Conservation (phyloP, 2,797 vertebrate genomes). For the Rhabdophis nuchalis region DNA sequence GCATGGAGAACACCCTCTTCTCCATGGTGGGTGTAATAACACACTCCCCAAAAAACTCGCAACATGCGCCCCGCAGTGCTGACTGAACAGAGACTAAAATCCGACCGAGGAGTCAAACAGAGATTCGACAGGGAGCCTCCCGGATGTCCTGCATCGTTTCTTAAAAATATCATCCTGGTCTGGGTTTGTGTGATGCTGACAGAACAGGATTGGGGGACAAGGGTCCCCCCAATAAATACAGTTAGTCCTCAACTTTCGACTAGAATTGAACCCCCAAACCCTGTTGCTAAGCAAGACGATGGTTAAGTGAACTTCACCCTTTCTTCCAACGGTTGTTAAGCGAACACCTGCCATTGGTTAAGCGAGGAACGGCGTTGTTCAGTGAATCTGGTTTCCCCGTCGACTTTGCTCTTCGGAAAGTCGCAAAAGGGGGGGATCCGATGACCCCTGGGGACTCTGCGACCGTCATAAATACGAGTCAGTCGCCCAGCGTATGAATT, state of each 20-base stretch:
- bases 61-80: too few relatives aligned
- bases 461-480: not conserved
- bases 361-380: too few relatives aligned
- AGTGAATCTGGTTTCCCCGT: too few relatives aligned
- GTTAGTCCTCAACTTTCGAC: too few relatives aligned
- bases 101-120: not conserved
- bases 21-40: not conserved
- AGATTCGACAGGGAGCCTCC: not conserved
- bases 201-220: not conserved
- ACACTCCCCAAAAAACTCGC: not conserved
- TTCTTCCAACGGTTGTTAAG: too few relatives aligned
- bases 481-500: not conserved
- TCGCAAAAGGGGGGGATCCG: not conserved
- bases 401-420: not conserved
- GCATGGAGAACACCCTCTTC: not conserved
- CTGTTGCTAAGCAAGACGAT: too few relatives aligned
- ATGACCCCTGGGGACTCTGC: not conserved
- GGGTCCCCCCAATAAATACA: too few relatives aligned
- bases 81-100: not conserved
- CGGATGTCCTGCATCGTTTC: not conserved
- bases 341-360: too few relatives aligned
- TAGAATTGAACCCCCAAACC: too few relatives aligned
- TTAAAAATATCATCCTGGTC: not conserved
- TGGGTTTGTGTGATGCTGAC: not conserved
- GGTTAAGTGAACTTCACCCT: too few relatives aligned